Evolutionary conservation across 1,140 invertebrate genomes (phyloP), one percentile per base, ranked within the genome.

Genomic region (Pinna nobilis): DNA sequence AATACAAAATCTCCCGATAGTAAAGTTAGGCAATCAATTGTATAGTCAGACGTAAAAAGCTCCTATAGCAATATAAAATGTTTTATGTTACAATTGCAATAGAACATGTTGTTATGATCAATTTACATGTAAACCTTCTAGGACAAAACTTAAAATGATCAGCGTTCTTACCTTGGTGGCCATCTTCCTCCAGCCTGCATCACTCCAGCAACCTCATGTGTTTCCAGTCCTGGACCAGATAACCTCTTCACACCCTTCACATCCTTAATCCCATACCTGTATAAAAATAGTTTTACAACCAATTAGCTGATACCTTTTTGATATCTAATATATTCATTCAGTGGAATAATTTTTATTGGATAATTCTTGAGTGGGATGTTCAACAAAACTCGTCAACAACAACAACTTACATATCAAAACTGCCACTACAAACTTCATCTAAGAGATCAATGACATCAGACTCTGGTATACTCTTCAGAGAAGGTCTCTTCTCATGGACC

Each of bases 111-210:
- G n/a, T n/a, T n/a, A n/a, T n/a, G n/a, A n/a, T n/a, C n/a, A n/a
- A n/a, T n/a, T n/a, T n/a, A n/a, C n/a, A n/a, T n/a, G n/a, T n/a
- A n/a, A n/a, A n/a, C n/a, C n/a, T n/a, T n/a, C n/a, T n/a, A n/a
- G n/a, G n/a, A n/a, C n/a, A n/a, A n/a, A n/a, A n/a, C n/a, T n/a
- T n/a, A n/a, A n/a, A n/a, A n/a, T n/a, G n/a, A n/a, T 18, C 15
- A 47, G 5, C 20, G 20, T 59, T 23, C 35, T 65, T 79, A 89
- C 88, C 88, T 88, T 44, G 28, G 33, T 47, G 88, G 87, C 88
- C 88, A 89, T 69, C 78, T 86, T 32, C 88, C 87, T 23, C 88
- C 88, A 49, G 86, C 86, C 65, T 87, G 82, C 80, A 86, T 87
- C 51, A 89, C 79, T n/a, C 86, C 87, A n/a, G 87, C 81, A 11